Percentiles rank a stretch among this genome's conserved stretches.
phyloP scores from a whole-genome alignment of 2,888 invertebrate species.

The Allophyes oxyacanthae region DNA sequence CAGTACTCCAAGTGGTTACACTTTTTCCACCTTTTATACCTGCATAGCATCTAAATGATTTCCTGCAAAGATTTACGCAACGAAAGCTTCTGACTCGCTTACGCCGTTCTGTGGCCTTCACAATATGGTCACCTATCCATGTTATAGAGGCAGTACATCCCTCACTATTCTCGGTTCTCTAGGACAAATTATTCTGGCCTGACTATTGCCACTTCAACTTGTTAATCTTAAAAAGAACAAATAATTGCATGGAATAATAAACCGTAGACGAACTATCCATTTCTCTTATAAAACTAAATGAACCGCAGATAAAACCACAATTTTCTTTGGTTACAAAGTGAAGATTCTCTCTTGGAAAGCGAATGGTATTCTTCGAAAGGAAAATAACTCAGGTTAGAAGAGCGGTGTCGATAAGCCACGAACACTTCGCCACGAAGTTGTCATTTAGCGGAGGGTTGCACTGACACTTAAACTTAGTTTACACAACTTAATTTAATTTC shows the following conservation, averaged over 20 bases:
- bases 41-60: too few species aligned
- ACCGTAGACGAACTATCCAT: slow-evolving; percentile 7
- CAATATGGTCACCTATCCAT: too few species aligned
- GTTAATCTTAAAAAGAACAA: not conserved
- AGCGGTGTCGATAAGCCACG: slow-evolving; percentile 42
- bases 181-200: too few species aligned
- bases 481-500: not conserved
- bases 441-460: slow-evolving; percentile 32
- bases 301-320: slow-evolving; percentile 32
- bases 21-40: too few species aligned
- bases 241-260: not conserved
- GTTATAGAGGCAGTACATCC: too few species aligned
- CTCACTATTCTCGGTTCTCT: too few species aligned
- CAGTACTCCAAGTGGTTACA: too few species aligned
- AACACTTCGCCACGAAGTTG: slow-evolving; percentile 20
- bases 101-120: too few species aligned
- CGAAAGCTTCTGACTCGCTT: too few species aligned
- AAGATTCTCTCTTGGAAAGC: slow-evolving; percentile 32
- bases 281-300: slow-evolving; percentile 19
- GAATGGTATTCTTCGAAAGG: slow-evolving; percentile 41
- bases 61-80: too few species aligned
- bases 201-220: not conserved
- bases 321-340: slow-evolving; percentile 21
- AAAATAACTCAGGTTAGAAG: slow-evolving; percentile 51
- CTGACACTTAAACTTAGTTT: slow-evolving; percentile 34